Evolutionary conservation across 1,140 invertebrate species (phyloP).

Genomic region (Augochlora pura): DNA sequence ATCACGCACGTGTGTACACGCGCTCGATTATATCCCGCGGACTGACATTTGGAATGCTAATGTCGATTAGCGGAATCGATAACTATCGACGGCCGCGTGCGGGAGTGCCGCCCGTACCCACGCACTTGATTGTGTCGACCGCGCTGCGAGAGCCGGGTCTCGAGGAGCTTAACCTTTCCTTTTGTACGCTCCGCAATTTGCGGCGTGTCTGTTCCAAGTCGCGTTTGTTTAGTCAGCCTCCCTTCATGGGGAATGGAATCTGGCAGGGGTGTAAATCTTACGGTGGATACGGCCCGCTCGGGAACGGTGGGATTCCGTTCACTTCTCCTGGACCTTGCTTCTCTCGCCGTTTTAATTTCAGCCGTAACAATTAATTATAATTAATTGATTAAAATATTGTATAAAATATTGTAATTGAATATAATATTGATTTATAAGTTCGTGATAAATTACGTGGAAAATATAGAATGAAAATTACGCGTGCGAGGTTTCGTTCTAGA

Average conservation of each 20-base stretch:
- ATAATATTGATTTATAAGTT: too few relatives aligned
- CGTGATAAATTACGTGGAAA: too few relatives aligned
- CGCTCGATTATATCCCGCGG: conserved; percentile 22
- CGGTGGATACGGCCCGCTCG: too few relatives aligned
- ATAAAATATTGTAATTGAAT: too few relatives aligned
- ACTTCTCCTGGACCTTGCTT: too few relatives aligned
- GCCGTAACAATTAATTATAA: too few relatives aligned
- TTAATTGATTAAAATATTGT: not conserved
- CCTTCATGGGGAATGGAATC: not conserved
- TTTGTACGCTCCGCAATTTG: conserved; percentile 27
- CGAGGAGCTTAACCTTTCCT: conserved; percentile 32
- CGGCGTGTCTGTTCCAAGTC: conserved; percentile 9
- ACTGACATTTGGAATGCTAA: conserved; percentile 68
- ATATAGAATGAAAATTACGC: too few relatives aligned
- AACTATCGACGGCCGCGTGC: conserved; percentile 39
- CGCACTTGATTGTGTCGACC: conserved; percentile 22
- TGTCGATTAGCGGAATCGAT: conserved; percentile 62
- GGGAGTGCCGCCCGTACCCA: conserved; percentile 9
- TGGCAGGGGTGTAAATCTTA: not conserved
- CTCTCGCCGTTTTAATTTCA: too few relatives aligned
- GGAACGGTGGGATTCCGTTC: too few relatives aligned
- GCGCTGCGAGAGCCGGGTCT: not conserved
- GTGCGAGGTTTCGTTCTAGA: too few relatives aligned
- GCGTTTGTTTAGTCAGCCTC: conserved; percentile 8
- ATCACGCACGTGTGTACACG: not conserved